Conservation (phyloP, 1,140 invertebrate species). For the Drosophila saltans region DNA sequence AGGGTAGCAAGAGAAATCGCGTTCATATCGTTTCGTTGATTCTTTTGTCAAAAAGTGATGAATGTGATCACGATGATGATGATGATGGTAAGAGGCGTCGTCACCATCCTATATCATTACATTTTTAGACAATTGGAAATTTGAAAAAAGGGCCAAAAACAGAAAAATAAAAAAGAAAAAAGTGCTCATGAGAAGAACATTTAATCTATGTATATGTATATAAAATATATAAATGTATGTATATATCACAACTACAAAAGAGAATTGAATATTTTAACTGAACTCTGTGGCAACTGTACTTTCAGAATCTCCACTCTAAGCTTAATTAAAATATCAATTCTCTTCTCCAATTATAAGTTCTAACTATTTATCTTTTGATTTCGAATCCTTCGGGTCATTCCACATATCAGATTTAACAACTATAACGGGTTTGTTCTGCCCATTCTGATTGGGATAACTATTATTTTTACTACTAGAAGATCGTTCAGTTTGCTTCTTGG, state of each 20-base stretch:
- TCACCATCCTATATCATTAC: background rate
- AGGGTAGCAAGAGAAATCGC: background rate
- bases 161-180: no score
- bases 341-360: background rate
- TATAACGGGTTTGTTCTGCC: background rate
- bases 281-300: background rate
- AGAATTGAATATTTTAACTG: slow-evolving; percentile 10
- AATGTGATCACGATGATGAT: background rate
- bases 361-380: background rate
- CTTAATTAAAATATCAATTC: slow-evolving; percentile 7
- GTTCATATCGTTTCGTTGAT: background rate
- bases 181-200: background rate
- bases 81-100: background rate
- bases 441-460: background rate
- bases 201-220: slow-evolving; percentile 6
- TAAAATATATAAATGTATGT: background rate
- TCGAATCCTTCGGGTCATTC: background rate
- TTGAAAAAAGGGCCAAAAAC: background rate
- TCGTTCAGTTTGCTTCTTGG: background rate
- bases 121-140: slow-evolving; percentile 3
- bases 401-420: background rate
- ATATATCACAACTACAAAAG: background rate
- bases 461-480: background rate
- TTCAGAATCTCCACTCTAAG: background rate
- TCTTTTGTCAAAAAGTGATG: background rate